phyloP scores from a whole-genome alignment of 2,888 invertebrate genomes.

The Parnassius glacialis region DNA sequence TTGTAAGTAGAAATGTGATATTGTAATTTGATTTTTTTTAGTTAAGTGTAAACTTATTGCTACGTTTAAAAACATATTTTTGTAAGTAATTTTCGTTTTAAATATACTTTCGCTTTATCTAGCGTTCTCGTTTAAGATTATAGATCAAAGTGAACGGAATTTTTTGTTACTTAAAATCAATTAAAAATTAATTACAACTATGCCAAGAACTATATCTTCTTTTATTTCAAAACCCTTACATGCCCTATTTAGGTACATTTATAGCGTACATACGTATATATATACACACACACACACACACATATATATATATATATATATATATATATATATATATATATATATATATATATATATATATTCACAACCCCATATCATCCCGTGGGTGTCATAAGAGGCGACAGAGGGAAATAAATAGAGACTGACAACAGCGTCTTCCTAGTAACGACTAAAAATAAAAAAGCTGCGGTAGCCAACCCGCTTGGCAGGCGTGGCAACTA shows the following conservation, averaged over 20 bases:
- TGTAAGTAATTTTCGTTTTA: slow-evolving; percentile 75
- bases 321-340: too few relatives aligned
- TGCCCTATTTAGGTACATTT: neutral
- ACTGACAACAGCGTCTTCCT: too few relatives aligned
- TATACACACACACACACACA: too few relatives aligned
- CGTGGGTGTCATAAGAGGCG: too few relatives aligned
- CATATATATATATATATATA: too few relatives aligned
- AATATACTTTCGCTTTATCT: slow-evolving; percentile 73
- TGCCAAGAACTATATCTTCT: slow-evolving; percentile 72
- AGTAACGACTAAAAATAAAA: too few relatives aligned
- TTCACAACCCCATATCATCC: too few relatives aligned
- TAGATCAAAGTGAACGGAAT: slow-evolving; percentile 70
- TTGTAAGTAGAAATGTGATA: slow-evolving; percentile 82
- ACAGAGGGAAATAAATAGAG: too few relatives aligned
- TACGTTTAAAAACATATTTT: slow-evolving; percentile 75
- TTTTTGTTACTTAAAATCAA: slow-evolving; percentile 80
- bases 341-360: too few relatives aligned
- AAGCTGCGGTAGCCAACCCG: too few relatives aligned
- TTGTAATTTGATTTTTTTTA: slow-evolving; percentile 74
- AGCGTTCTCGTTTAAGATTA: slow-evolving; percentile 74
- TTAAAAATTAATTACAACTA: slow-evolving; percentile 80
- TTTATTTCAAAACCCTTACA: slow-evolving; percentile 37
- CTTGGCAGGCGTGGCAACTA: too few relatives aligned
- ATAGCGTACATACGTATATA: too few relatives aligned
- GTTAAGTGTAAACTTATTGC: slow-evolving; percentile 75